Evolutionary conservation across 2,113 vertebrate species (phyloP).

Genomic region (Oriolus oriolus): DNA sequence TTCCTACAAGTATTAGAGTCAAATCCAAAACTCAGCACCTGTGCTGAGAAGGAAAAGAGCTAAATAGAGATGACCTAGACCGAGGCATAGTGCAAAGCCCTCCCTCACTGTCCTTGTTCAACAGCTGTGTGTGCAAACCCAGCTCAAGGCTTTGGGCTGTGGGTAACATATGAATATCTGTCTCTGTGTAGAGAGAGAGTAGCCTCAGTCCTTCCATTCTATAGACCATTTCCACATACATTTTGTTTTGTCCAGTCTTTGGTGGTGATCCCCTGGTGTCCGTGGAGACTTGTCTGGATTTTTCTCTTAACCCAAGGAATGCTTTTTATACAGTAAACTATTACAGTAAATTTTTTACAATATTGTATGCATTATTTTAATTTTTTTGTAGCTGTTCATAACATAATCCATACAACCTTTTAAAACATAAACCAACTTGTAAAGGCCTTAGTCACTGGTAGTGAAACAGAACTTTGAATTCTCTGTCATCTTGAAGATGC

Average conservation of each 20-base stretch:
- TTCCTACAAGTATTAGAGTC: not conserved
- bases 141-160: not conserved
- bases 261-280: not conserved
- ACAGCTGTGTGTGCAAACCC: not conserved
- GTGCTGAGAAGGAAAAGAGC: not conserved
- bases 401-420: not conserved
- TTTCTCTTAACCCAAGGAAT: not conserved
- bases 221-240: accelerated
- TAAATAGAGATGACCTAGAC: not conserved
- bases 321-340: not conserved
- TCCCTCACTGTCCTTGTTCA: not conserved
- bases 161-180: accelerated
- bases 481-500: not conserved
- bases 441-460: not conserved
- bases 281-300: not conserved
- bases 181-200: accelerated
- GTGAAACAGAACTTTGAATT: not conserved
- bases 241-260: not conserved
- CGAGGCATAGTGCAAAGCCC: not conserved
- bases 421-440: not conserved
- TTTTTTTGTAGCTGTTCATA: not conserved
- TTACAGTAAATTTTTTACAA: not conserved
- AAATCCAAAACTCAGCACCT: not conserved
- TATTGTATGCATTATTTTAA: not conserved
- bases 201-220: not conserved